These are phyloP conservation scores for Ceratothoa steindachneri DNA, from an alignment of 2,888 invertebrate genomes.

Conservation along the genomic window DNA sequence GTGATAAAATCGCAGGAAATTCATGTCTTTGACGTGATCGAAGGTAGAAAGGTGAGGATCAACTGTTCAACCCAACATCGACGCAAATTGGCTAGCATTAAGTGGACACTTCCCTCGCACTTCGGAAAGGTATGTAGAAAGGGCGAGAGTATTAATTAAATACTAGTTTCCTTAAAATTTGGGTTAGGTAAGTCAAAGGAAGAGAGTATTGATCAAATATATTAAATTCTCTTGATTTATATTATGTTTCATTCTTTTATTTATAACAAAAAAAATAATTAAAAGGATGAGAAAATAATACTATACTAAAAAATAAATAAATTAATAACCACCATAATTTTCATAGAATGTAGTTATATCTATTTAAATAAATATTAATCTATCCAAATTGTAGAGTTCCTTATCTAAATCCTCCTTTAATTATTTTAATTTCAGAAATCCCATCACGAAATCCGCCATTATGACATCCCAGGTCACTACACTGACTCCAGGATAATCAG, in stretches of 20 bases:
- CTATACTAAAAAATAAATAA: too few species aligned
- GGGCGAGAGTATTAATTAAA: too few species aligned
- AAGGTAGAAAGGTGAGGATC: neutral
- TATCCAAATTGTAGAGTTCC: too few species aligned
- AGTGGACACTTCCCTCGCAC: neutral
- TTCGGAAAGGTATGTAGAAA: neutral
- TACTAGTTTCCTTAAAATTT: too few species aligned
- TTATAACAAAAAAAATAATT: neutral
- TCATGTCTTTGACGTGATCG: neutral
- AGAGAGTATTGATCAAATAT: too few species aligned
- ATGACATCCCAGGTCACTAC: neutral
- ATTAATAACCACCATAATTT: too few species aligned
- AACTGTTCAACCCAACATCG: neutral
- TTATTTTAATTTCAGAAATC: too few species aligned
- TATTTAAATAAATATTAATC: too few species aligned
- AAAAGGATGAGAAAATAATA: neutral
- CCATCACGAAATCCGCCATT: neutral
- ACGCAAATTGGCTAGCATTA: neutral
- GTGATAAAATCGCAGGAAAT: neutral
- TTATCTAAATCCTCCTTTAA: too few species aligned
- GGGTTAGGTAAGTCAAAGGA: too few species aligned
- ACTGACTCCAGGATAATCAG: neutral
- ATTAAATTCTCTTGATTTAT: too few species aligned
- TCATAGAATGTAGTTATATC: too few species aligned
- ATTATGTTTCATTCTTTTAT: neutral